Conservation (phyloP, 2,113 vertebrate genomes). For the Pristiophorus japonicus region DNA sequence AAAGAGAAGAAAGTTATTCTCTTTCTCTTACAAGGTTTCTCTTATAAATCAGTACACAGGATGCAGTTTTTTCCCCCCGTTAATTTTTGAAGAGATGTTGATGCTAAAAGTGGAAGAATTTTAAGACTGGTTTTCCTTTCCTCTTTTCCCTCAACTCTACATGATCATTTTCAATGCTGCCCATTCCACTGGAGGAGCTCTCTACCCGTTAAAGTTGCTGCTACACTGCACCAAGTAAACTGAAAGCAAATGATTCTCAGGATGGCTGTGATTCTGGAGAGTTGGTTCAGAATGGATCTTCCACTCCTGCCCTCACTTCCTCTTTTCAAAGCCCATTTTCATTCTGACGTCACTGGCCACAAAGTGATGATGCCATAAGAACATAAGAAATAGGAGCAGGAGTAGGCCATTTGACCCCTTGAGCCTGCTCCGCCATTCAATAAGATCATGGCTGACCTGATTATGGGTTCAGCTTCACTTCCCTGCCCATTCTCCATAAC, state of each 20-base stretch:
- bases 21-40: neutral
- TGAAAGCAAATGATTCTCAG: neutral
- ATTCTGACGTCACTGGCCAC: neutral
- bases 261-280: neutral
- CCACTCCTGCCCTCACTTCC: neutral
- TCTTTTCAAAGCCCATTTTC: neutral
- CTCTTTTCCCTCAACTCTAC: neutral
- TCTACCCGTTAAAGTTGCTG: neutral
- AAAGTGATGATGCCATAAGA: neutral
- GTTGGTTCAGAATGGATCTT: neutral
- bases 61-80: neutral
- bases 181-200: neutral
- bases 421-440: no score
- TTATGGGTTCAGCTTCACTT: no score
- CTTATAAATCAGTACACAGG: neutral
- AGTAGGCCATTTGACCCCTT: no score
- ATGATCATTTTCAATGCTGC: neutral
- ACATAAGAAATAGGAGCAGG: no score
- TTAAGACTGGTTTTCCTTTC: neutral
- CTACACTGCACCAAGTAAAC: neutral
- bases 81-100: neutral
- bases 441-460: no score
- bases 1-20: slow-evolving; percentile 44
- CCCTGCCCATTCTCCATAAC: no score
- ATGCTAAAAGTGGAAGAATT: neutral